Evolutionary conservation across 2,797 vertebrate species (phyloP).

Genomic region (Eupleurogrammus muticus): DNA sequence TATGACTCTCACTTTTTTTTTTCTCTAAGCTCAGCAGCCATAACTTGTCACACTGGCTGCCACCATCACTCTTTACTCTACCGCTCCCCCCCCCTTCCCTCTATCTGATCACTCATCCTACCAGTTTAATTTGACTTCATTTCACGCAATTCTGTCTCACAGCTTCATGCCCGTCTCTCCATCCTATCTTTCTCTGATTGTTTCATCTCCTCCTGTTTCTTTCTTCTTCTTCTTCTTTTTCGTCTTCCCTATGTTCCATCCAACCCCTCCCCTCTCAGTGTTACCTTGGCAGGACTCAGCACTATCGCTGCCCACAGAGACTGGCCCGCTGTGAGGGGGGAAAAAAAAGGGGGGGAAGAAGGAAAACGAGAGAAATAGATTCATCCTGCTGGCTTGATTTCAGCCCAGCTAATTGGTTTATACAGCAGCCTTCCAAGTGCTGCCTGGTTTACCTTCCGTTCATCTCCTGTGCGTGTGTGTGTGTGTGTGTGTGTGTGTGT

Average conservation of each 20-base stretch:
- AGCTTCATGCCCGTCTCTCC: not conserved
- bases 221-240: too few species aligned
- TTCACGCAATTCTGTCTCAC: conserved; percentile 29
- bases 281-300: conserved; percentile 49
- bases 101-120: conserved; percentile 21
- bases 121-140: conserved; percentile 47
- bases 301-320: conserved; percentile 44
- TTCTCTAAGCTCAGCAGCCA: conserved; percentile 64
- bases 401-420: conserved; percentile 75
- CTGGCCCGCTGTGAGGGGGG: conserved; percentile 3
- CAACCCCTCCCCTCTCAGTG: not conserved
- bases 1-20: conserved; percentile 13
- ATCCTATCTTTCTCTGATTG: conserved; percentile 25
- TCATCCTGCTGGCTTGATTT: conserved; percentile 64
- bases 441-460: conserved; percentile 57
- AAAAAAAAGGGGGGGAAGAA: not conserved
- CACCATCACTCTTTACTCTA: conserved; percentile 39
- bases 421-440: conserved; percentile 56
- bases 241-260: not conserved
- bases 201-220: conserved; percentile 22
- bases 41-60: conserved; percentile 48
- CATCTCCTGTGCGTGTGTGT: conserved; percentile 27
- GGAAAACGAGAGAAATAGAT: conserved; percentile 19
- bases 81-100: conserved; percentile 35
- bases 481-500: too few species aligned